phyloP scores from a whole-genome alignment of 2,888 invertebrate genomes.

The Cephus pygmeus region DNA sequence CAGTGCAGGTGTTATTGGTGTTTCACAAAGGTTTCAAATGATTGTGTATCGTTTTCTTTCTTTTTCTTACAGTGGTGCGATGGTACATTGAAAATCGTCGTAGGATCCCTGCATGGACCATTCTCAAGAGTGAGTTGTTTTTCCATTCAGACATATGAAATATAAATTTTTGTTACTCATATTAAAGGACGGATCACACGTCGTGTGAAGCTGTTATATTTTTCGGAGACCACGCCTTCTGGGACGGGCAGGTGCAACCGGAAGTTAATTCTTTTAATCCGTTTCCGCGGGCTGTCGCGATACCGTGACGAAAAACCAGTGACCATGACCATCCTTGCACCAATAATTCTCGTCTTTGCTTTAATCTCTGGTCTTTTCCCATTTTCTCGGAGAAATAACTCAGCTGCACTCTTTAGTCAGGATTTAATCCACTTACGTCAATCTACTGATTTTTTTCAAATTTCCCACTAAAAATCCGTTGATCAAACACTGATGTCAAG shows the following conservation, averaged over 20 bases:
- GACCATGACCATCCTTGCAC: constrained; percentile 50
- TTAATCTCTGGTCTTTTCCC: background rate
- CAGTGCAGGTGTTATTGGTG: background rate
- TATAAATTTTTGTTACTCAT: background rate
- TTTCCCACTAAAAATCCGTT: background rate
- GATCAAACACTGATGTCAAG: background rate
- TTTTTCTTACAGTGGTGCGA: constrained; percentile 39
- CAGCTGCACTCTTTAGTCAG: background rate
- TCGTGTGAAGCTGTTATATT: background rate
- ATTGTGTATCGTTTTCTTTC: background rate
- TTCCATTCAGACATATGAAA: background rate
- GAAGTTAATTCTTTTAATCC: constrained; percentile 50
- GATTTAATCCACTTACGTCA: background rate
- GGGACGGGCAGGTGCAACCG: constrained; percentile 43
- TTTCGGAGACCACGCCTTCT: constrained; percentile 18
- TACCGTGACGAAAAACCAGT: constrained; percentile 54
- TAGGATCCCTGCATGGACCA: constrained; percentile 53
- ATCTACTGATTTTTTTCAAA: background rate
- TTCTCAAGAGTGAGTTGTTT: constrained; percentile 52
- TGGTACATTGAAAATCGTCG: constrained; percentile 47
- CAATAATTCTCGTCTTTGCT: constrained; percentile 11
- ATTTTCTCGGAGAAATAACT: background rate
- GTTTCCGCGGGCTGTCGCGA: constrained; percentile 44
- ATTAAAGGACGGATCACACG: background rate
- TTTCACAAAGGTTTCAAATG: background rate